These are phyloP conservation scores for Semicossyphus pulcher DNA, from an alignment of 2,113 vertebrate species.

Conservation along the genomic window DNA sequence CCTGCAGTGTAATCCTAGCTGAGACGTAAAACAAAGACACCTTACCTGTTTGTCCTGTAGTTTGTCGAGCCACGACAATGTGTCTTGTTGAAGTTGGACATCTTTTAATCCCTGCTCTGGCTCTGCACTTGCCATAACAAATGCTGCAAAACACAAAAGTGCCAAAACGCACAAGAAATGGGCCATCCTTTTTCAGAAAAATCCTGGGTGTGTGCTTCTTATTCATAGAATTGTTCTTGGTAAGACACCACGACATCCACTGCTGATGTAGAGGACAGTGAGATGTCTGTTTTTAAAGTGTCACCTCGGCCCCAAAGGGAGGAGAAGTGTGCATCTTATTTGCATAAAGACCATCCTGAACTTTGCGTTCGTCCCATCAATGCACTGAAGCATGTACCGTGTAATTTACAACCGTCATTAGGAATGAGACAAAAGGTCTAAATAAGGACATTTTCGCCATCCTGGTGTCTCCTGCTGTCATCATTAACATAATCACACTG, in stretches of 20 bases:
- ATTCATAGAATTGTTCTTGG: not conserved
- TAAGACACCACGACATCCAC: not conserved
- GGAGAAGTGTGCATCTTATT: conserved; percentile 32
- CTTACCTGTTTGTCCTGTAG: conserved; percentile 50
- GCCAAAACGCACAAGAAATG: conserved; percentile 27
- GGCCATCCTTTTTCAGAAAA: conserved; percentile 36
- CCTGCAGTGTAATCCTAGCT: no score
- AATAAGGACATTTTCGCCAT: conserved; percentile 41
- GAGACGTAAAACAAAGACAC: not conserved
- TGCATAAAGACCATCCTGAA: conserved; percentile 14
- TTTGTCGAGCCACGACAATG: conserved; percentile 1
- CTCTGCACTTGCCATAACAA: conserved; percentile 1
- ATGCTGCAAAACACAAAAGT: conserved; percentile 45
- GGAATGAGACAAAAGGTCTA: conserved; percentile 28
- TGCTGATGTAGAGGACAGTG: not conserved
- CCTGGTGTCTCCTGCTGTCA: not conserved
- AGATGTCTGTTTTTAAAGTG: conserved; percentile 48
- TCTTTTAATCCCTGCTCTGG: not conserved
- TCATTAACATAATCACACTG: conserved; percentile 6
- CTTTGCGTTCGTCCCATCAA: conserved; percentile 37
- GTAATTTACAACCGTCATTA: conserved; percentile 64
- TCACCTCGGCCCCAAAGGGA: conserved; percentile 3
- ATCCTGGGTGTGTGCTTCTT: not conserved
- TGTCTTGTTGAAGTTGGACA: conserved; percentile 33
- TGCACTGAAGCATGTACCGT: conserved; percentile 31